Evolutionary conservation across 1,140 invertebrate species (phyloP).

Genomic region (Sycophila sp.): DNA sequence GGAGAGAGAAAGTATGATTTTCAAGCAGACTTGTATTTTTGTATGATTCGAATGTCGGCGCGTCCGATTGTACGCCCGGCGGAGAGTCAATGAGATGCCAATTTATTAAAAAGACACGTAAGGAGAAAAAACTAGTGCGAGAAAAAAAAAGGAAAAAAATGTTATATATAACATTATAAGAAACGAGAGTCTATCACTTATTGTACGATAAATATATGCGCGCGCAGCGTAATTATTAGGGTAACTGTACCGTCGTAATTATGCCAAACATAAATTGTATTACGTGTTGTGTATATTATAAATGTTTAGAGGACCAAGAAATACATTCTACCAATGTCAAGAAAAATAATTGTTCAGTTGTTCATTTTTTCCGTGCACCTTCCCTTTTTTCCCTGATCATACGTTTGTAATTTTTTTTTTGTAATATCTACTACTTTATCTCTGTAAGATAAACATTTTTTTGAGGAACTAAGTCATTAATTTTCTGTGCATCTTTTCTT

Average conservation of each 20-base stretch:
- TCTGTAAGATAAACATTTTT: too few relatives aligned
- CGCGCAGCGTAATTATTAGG: constrained; percentile 8
- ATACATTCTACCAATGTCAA: constrained; percentile 50
- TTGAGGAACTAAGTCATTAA: too few relatives aligned
- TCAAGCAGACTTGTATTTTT: constrained; percentile 32
- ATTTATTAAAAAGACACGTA: too few relatives aligned
- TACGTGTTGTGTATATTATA: constrained; percentile 58
- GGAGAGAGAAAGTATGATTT: constrained; percentile 14
- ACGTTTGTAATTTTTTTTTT: too few relatives aligned
- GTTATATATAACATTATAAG: too few relatives aligned
- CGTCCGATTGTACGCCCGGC: background rate
- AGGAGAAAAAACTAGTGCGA: too few relatives aligned
- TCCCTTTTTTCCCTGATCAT: too few relatives aligned
- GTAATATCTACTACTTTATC: too few relatives aligned
- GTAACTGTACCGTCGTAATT: constrained; percentile 13
- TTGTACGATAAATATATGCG: constrained; percentile 13
- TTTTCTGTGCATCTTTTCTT: too few relatives aligned
- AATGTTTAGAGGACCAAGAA: constrained; percentile 62
- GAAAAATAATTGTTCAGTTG: background rate
- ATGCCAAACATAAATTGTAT: constrained; percentile 39
- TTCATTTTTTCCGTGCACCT: background rate
- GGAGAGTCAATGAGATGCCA: constrained; percentile 17
- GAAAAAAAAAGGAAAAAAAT: too few relatives aligned
- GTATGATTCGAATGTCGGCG: constrained; percentile 11
- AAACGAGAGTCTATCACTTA: constrained; percentile 19